Evolutionary conservation across 2,888 invertebrate species (phyloP).

Genomic region (Macaria liturata): DNA sequence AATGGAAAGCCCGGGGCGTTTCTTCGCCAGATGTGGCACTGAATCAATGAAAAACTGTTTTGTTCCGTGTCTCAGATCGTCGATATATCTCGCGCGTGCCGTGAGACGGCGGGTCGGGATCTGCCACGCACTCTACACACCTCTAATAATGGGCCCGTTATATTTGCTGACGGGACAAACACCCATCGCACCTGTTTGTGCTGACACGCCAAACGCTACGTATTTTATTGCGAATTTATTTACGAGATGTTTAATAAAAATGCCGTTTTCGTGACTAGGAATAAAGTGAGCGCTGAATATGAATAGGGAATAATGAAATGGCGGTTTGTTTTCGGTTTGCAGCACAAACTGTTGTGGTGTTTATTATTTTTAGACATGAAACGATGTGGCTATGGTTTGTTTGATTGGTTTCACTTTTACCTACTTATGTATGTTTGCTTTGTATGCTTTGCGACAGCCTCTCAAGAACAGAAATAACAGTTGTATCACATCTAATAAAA

Average conservation of each 20-base stretch:
- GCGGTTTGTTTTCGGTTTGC: constrained; percentile 9
- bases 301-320: constrained; percentile 11
- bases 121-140: not conserved
- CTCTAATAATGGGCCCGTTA: constrained; percentile 63
- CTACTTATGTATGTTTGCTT: too few relatives aligned
- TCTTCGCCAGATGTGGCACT: constrained; percentile 80
- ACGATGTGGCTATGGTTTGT: too few relatives aligned
- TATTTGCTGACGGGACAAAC: constrained; percentile 69
- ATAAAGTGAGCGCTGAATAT: constrained; percentile 26
- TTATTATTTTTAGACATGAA: constrained; percentile 1
- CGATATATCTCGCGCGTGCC: constrained; percentile 64
- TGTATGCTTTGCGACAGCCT: too few relatives aligned
- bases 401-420: too few relatives aligned
- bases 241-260: constrained; percentile 54
- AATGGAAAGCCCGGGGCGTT: constrained; percentile 79
- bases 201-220: constrained; percentile 55
- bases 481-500: too few relatives aligned
- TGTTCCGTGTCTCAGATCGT: constrained; percentile 71
- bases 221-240: constrained; percentile 53
- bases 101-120: not conserved
- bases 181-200: constrained; percentile 68
- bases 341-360: not conserved
- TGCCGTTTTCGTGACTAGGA: constrained; percentile 42
- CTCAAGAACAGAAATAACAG: too few relatives aligned
- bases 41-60: constrained; percentile 83